Base-by-base conservation (phyloP, 2,888 invertebrate genomes). In the Buathra laborator region DNA sequence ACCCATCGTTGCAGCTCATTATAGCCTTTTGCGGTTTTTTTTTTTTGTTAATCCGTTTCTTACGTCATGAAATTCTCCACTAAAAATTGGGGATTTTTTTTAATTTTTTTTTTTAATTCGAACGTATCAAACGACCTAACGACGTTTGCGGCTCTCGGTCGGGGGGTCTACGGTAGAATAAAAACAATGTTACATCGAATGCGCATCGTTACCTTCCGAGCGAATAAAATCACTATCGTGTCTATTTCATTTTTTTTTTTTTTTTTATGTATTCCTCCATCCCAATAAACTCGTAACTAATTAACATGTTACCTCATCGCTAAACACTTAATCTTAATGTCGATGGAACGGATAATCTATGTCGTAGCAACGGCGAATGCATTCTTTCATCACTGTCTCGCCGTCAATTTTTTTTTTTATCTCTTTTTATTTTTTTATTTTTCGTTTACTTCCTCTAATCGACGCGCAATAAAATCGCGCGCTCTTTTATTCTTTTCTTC, bases 151-250 rank as follows among this genome's bases (percentile, higher is more conserved):
- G 86, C 86, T 85, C 79, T 87, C 84, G 83, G 83, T 87, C 85
- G 83, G 70, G 70, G 71, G 37, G 71, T 86, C 87, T 89, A 88
- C 88, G 48, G 83, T 87, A 87, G 86, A 87, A 88, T 81, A 86
- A 89, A 87, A 83, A 81, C 67, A 85, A 88, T 86, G 89, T 86
- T 88, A 91, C 90, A 90, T 86, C 87, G 76, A 92, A 91, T 88
- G 90, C 87, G 80, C 85, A 76, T 78, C 88, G 70, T 88, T 87
- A 77, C 86, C 82, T 88, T 87, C 87, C 90, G 90, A 92, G 90
- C 92, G 92, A 92, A 91, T 90, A 90, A 90, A 91, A 92, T 92
- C 91, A 91, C 91, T 91, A 90, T 91, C 87, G 89, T 89, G 90
- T 91, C 92, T 92, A 91, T 90, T 89, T 86, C 72, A 24, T 24